These are phyloP conservation scores for Hermetia illucens DNA, from an alignment of 1,140 invertebrate genomes.

Conservation along the genomic window DNA sequence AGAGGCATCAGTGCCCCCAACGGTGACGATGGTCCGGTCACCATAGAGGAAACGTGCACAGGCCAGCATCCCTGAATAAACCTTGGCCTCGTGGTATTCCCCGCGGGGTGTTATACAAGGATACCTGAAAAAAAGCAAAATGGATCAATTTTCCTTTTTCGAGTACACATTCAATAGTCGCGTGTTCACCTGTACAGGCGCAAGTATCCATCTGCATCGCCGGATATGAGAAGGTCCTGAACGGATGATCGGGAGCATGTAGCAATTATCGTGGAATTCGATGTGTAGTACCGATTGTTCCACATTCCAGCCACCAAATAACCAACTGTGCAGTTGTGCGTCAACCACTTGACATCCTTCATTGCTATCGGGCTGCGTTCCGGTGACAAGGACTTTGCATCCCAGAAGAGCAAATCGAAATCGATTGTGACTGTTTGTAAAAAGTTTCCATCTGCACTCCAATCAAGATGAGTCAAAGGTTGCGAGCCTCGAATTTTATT, in stretches of 20 bases:
- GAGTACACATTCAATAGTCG: background rate
- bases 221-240: constrained; percentile 69
- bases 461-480: constrained; percentile 72
- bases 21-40: constrained; percentile 72
- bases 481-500: constrained; percentile 74
- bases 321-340: constrained; percentile 69
- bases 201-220: constrained; percentile 83
- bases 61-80: constrained; percentile 76
- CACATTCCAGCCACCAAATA: constrained; percentile 79
- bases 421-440: constrained; percentile 83
- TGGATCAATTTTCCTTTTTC: constrained; percentile 4
- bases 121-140: constrained; percentile 39
- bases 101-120: constrained; percentile 70
- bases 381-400: constrained; percentile 64
- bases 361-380: constrained; percentile 74
- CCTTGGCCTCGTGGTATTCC: constrained; percentile 75
- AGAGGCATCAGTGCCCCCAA: constrained; percentile 81
- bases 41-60: constrained; percentile 70
- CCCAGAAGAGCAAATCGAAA: constrained; percentile 79
- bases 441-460: constrained; percentile 78
- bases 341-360: constrained; percentile 81
- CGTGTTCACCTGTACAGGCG: constrained; percentile 58
- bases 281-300: constrained; percentile 76
- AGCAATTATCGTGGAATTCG: constrained; percentile 59
- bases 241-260: constrained; percentile 66